phyloP scores from a whole-genome alignment of 2,888 invertebrate genomes.

The Cerceris rybyensis region DNA sequence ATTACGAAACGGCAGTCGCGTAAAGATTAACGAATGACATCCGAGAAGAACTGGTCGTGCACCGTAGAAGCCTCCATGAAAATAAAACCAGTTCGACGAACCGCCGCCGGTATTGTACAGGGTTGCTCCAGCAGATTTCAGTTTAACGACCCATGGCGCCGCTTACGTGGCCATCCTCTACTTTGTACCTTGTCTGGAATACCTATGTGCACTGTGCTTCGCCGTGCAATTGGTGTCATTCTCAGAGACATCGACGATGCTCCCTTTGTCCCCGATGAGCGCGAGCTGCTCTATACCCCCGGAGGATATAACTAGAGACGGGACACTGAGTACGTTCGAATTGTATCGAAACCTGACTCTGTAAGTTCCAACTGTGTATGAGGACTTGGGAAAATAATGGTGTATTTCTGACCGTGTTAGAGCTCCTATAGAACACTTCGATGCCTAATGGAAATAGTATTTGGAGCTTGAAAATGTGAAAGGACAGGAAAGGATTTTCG shows the following conservation, averaged over 20 bases:
- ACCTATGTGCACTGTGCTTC: constrained; percentile 32
- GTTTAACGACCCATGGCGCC: constrained; percentile 56
- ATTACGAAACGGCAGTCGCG: background rate
- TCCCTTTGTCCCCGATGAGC: constrained; percentile 47
- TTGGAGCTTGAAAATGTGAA: too few species aligned
- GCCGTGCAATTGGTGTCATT: constrained; percentile 54
- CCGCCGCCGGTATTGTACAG: constrained; percentile 29
- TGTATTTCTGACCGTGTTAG: too few species aligned
- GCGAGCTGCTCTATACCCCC: constrained; percentile 3
- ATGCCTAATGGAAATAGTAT: too few species aligned
- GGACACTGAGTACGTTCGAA: too few species aligned
- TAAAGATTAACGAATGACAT: background rate
- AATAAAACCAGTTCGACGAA: constrained; percentile 48
- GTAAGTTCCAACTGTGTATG: too few species aligned
- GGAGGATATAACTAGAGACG: constrained; percentile 1
- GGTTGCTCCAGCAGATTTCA: constrained; percentile 57
- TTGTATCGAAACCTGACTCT: too few species aligned
- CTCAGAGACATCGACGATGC: constrained; percentile 50
- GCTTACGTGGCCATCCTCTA: constrained; percentile 54
- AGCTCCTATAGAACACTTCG: too few species aligned
- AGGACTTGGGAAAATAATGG: too few species aligned
- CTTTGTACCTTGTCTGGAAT: constrained; percentile 47
- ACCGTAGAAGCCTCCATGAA: too few species aligned
- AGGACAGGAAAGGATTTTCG: too few species aligned
- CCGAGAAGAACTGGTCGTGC: background rate